phyloP scores from a whole-genome alignment of 2,113 vertebrate genomes.

The Pygathrix nemaeus region DNA sequence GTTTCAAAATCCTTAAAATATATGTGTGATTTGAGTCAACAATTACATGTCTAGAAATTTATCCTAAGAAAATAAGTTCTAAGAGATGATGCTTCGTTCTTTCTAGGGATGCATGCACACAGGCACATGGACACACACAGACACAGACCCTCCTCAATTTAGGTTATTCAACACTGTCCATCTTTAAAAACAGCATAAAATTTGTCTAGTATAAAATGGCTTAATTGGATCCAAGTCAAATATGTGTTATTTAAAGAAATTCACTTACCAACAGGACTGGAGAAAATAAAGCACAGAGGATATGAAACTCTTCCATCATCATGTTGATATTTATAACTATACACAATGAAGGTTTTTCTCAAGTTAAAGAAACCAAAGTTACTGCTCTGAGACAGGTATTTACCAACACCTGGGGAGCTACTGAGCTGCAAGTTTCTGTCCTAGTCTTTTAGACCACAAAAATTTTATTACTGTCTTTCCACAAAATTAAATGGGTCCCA shows the following conservation, averaged over 20 bases:
- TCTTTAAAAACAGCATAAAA: constrained; percentile 17
- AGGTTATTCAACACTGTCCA: constrained; percentile 2
- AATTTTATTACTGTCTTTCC: background rate
- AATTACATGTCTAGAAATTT: constrained; percentile 25
- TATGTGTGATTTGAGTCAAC: background rate
- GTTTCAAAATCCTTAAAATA: constrained; percentile 43
- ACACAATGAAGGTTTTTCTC: constrained; percentile 94
- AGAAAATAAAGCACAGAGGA: constrained; percentile 98
- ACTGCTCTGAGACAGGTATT: background rate
- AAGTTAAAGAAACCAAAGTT: constrained; percentile 90
- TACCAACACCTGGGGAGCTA: background rate
- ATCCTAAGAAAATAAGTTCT: background rate
- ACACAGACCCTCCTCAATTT: background rate
- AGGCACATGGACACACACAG: background rate
- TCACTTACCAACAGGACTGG: constrained; percentile 95
- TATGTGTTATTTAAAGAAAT: constrained; percentile 27
- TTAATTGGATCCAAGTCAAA: constrained; percentile 23
- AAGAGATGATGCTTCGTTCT: background rate
- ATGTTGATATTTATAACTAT: constrained; percentile 97
- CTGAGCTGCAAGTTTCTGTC: background rate
- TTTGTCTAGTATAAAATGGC: background rate
- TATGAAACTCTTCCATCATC: constrained; percentile 97
- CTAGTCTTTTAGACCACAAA: background rate
- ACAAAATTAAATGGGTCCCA: constrained; percentile 13
- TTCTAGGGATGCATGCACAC: background rate